Percentiles rank a stretch among this genome's conserved stretches.
Conservation (phyloP, 2,888 invertebrate genomes). For the Dascillus cervinus region DNA sequence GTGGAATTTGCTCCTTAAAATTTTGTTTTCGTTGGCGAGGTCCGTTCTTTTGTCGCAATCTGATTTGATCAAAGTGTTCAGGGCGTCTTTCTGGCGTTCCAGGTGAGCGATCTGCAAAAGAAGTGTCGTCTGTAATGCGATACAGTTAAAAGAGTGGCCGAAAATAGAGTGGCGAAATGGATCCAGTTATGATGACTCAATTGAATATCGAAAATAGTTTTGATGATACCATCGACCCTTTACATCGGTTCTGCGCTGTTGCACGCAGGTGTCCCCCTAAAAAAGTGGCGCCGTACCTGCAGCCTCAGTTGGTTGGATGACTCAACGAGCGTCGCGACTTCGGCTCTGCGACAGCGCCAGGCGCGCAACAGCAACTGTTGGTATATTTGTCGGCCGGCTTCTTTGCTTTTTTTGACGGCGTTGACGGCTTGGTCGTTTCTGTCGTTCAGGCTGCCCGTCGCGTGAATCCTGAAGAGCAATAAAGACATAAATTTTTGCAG, state of each 20-base stretch:
- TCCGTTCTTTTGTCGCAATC: slow-evolving; percentile 13
- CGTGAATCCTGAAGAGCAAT: too few relatives aligned
- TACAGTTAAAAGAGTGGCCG: too few relatives aligned
- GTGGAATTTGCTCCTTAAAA: slow-evolving; percentile 1
- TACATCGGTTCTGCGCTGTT: too few relatives aligned
- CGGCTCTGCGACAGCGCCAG: slow-evolving; percentile 23
- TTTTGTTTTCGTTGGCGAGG: slow-evolving; percentile 5
- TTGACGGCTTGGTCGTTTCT: too few relatives aligned
- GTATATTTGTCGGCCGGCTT: slow-evolving; percentile 25
- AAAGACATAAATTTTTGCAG: too few relatives aligned
- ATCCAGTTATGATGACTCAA: too few relatives aligned
- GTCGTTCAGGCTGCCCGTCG: too few relatives aligned
- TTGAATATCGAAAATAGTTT: too few relatives aligned
- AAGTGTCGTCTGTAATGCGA: too few relatives aligned
- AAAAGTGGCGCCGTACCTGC: slow-evolving; percentile 21
- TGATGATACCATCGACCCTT: too few relatives aligned
- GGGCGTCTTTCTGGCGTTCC: slow-evolving; percentile 11
- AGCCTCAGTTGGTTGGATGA: slow-evolving; percentile 20
- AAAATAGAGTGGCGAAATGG: too few relatives aligned
- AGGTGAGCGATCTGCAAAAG: slow-evolving; percentile 12
- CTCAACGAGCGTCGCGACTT: slow-evolving; percentile 24
- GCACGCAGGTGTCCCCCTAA: too few relatives aligned
- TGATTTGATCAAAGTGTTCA: slow-evolving; percentile 9
- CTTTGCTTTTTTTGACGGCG: slow-evolving; percentile 12
- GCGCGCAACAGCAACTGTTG: slow-evolving; percentile 24